Evolutionary conservation across 2,888 invertebrate species (phyloP).

Genomic region (Cosmorhoe ocellata): DNA sequence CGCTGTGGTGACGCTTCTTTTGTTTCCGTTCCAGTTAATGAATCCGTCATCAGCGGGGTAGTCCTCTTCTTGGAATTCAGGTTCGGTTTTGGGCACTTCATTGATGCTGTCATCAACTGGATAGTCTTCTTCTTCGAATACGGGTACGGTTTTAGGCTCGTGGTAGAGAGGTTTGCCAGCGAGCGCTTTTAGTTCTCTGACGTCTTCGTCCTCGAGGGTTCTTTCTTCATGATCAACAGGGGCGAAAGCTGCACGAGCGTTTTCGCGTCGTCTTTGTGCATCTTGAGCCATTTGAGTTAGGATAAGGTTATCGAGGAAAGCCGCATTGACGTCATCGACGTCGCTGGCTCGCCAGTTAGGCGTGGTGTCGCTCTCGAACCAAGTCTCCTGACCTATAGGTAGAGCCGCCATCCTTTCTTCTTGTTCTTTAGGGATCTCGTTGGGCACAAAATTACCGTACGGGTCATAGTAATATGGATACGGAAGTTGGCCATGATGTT

Average conservation of each 20-base stretch:
- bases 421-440: constrained; percentile 84
- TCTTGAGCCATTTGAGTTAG: constrained; percentile 85
- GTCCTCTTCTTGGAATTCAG: constrained; percentile 70
- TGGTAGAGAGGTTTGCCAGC: constrained; percentile 79
- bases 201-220: constrained; percentile 84
- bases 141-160: constrained; percentile 71
- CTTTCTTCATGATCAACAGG: constrained; percentile 67
- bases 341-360: constrained; percentile 71
- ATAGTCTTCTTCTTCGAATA: constrained; percentile 72
- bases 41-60: constrained; percentile 76
- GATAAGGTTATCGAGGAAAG: constrained; percentile 86
- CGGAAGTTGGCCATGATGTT: constrained; percentile 67
- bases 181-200: constrained; percentile 84
- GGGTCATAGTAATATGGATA: constrained; percentile 73
- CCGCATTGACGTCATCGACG: constrained; percentile 82
- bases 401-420: constrained; percentile 83
- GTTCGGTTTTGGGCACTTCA: constrained; percentile 72
- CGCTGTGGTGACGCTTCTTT: constrained; percentile 68
- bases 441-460: constrained; percentile 75
- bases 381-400: constrained; percentile 86
- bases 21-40: constrained; percentile 78
- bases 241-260: constrained; percentile 70
- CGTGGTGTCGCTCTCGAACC: constrained; percentile 82
- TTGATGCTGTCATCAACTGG: constrained; percentile 74
- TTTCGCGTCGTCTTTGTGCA: constrained; percentile 75